A percentile compares a stretch with the other conserved stretches of the same genome.
phyloP scores from a whole-genome alignment of 2,113 vertebrate genomes.

The Brienomyrus longianalis region DNA sequence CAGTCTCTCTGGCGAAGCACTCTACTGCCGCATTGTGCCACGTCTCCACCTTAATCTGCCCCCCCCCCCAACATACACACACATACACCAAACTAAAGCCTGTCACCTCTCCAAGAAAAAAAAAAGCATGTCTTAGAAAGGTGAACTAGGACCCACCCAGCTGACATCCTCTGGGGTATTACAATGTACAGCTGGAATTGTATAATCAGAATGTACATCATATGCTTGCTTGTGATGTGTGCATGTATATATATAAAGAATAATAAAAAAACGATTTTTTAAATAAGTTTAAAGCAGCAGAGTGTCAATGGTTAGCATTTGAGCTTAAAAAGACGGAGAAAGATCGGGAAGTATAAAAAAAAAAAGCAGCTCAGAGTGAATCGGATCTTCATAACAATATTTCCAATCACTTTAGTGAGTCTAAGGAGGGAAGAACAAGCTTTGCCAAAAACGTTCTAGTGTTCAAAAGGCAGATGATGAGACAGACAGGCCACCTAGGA shows the following conservation, averaged over 20 bases:
- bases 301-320: background rate
- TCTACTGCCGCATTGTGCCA: constrained; percentile 27
- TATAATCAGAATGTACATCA: background rate
- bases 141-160: background rate
- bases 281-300: background rate
- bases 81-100: constrained; percentile 24
- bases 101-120: constrained; percentile 24
- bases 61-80: background rate
- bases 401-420: constrained; percentile 48
- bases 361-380: background rate
- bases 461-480: constrained; percentile 62
- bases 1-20: constrained; percentile 6
- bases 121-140: background rate
- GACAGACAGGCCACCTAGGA: constrained; percentile 62
- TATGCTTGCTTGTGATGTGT: background rate
- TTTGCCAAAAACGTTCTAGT: constrained; percentile 74
- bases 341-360: background rate
- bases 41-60: constrained; percentile 34
- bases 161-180: background rate
- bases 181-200: background rate
- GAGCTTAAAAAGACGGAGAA: background rate
- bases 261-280: background rate
- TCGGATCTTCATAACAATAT: constrained; percentile 15
- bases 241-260: background rate
- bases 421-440: constrained; percentile 67